phyloP scores from a whole-genome alignment of 2,888 invertebrate species.

The Noctua janthe region DNA sequence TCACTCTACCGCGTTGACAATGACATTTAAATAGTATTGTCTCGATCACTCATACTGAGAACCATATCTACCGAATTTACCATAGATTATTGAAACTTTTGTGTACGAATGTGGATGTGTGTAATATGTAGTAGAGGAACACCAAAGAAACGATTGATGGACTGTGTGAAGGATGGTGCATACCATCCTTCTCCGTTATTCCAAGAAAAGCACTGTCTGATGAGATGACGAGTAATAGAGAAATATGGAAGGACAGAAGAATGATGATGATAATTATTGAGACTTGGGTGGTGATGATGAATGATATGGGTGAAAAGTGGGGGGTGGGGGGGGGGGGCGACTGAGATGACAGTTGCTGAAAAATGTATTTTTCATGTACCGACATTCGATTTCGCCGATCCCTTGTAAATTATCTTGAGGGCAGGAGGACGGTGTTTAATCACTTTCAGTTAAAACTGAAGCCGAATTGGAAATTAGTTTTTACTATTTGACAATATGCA shows the following conservation, averaged over 20 bases:
- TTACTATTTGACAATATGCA: no score
- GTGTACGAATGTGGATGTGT: no score
- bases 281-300: not conserved
- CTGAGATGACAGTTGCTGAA: not conserved
- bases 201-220: no score
- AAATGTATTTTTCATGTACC: not conserved
- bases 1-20: not conserved
- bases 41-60: not conserved
- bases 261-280: no score
- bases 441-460: not conserved
- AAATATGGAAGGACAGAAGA: no score
- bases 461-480: no score
- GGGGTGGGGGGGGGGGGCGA: no score
- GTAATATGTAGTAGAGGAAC: not conserved
- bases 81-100: not conserved
- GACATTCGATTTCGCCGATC: not conserved
- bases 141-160: no score
- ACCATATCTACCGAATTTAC: not conserved
- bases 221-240: no score
- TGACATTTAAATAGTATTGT: not conserved
- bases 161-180: no score
- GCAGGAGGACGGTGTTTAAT: not conserved
- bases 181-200: no score
- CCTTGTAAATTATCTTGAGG: not conserved
- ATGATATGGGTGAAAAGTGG: no score